phyloP scores from a whole-genome alignment of 2,113 vertebrate genomes.

The Pachyramphus minor region DNA sequence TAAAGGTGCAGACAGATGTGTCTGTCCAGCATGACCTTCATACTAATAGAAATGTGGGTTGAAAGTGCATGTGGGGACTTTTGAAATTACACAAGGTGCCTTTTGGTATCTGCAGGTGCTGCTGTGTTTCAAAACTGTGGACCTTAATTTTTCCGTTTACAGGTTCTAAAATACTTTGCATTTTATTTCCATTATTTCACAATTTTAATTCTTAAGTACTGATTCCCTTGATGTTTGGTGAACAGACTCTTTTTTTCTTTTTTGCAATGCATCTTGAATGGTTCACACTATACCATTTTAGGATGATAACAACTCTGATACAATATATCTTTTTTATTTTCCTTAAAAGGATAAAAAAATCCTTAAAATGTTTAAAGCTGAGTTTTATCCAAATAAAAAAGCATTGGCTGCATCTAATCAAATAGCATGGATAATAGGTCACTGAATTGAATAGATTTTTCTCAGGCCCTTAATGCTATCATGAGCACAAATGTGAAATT shows the following conservation, averaged over 20 bases:
- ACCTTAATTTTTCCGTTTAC: neutral
- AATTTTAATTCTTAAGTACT: neutral
- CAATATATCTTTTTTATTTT: neutral
- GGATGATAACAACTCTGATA: neutral
- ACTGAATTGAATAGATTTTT: conserved; percentile 27
- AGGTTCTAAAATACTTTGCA: neutral
- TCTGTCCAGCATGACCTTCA: neutral
- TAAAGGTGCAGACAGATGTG: neutral
- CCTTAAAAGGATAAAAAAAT: neutral
- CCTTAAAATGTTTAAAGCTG: neutral
- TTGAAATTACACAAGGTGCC: neutral
- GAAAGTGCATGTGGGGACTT: neutral
- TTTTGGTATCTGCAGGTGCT: neutral
- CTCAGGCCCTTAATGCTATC: neutral
- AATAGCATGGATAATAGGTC: neutral
- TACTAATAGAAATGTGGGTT: neutral
- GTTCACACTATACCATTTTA: neutral
- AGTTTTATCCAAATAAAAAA: neutral
- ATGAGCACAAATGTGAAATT: conserved; percentile 11
- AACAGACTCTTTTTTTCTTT: neutral
- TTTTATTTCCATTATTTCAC: neutral
- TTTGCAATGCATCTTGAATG: neutral
- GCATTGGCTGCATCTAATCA: neutral
- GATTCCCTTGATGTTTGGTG: neutral
- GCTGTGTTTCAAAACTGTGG: neutral